Base-by-base conservation (phyloP, 1,140 invertebrate species). In the Coenobita brevimanus region DNA sequence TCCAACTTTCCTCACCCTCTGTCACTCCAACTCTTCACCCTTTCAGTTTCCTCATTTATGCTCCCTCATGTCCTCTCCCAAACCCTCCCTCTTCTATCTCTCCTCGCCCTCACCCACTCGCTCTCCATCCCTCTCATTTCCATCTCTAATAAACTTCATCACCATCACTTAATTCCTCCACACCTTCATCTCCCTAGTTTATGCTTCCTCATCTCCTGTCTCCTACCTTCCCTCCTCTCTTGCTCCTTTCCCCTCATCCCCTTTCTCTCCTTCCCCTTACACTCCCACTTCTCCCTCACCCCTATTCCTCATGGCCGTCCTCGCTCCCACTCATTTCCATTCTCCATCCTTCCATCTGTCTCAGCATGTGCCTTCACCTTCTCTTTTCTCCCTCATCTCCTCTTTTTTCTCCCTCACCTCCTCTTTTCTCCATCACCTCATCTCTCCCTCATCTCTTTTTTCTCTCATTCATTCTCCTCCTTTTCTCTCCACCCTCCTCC, bases 291-390 rank as follows among this genome's bases (percentile, higher is more conserved):
- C 27, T 24, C 27, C 57, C 27, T 24, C 27, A 17, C 27, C 57
- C 27, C 57, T 62, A 17, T 62, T 24, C 27, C 57, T 2, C 57
- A n/a, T 17, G 27, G 57, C 57, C 27, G 27, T 71, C 33, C 67
- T 27, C 17, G 67, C 67, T 71, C 33, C 67, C n/a, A 15, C n/a
- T 71, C n/a, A 15, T 71, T 71, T 71, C 67, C 33, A n/a, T 71
- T 71, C 67, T 30, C 33, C 33, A n/a, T 71, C n/a, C 33, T 33
- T 30, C 33, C 33, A 15, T 30, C 33, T 30, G 15, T 71, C 33
- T 8, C 30, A 15, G 15, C 30, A 0, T 30, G 15, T 30, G 15
- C 30, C 33, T 71, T 1, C 30, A 15, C 33, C 67, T 71, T 71
- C 67, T 8, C 33, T 30, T 30, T 33, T 8, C 15, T 71, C 67